phyloP scores from a whole-genome alignment of 2,888 invertebrate species.

The Tetragnatha montana region DNA sequence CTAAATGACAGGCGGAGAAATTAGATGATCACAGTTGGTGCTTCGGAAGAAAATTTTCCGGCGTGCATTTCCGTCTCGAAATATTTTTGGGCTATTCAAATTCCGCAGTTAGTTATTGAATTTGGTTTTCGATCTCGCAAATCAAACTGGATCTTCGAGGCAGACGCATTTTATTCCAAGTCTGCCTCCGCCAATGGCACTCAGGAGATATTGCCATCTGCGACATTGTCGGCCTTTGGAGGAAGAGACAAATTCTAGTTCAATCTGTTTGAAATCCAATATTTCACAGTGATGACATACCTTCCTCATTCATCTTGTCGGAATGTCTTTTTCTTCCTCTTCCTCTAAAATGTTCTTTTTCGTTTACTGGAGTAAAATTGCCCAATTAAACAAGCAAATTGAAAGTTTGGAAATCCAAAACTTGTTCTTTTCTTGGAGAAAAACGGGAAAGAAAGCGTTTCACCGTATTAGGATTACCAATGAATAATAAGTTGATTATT shows the following conservation, averaged over 20 bases:
- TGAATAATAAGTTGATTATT: too few species aligned
- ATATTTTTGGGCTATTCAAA: constrained; percentile 54
- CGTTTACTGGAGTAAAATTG: too few species aligned
- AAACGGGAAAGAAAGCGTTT: too few species aligned
- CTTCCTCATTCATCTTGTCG: too few species aligned
- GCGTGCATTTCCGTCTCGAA: constrained; percentile 21
- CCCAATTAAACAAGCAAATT: too few species aligned
- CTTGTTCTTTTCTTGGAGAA: too few species aligned
- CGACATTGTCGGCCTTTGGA: neutral
- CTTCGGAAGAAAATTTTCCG: constrained; percentile 2
- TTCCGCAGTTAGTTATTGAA: constrained; percentile 53
- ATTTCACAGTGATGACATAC: neutral
- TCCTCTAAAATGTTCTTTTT: too few species aligned
- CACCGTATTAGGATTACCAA: too few species aligned
- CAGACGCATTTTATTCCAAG: constrained; percentile 42
- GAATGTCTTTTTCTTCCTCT: too few species aligned
- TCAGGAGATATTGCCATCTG: neutral
- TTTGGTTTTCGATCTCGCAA: constrained; percentile 59
- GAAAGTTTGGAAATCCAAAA: too few species aligned
- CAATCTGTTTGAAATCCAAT: constrained; percentile 35
- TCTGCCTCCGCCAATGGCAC: constrained; percentile 17
- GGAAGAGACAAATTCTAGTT: constrained; percentile 25
- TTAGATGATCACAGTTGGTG: constrained; percentile 17
- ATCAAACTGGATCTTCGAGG: constrained; percentile 49
- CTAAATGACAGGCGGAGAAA: constrained; percentile 25